Evolutionary conservation across 1,140 invertebrate species (phyloP).

Genomic region (Asbolus verrucosus): DNA sequence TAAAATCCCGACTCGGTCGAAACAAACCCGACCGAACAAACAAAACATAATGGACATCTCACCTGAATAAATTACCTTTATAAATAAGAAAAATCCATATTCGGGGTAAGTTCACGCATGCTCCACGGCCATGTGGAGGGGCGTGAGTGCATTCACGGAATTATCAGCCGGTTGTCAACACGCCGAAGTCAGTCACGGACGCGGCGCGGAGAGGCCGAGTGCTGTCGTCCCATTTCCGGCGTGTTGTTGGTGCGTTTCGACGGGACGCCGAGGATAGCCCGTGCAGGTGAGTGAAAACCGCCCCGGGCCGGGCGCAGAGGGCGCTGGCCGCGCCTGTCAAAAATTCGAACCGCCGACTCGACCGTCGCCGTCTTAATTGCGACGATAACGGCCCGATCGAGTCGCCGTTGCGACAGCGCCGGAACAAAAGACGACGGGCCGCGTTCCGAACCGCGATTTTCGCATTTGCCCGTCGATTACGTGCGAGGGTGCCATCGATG

Average conservation of each 20-base stretch:
- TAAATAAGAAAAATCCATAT: conserved; percentile 46
- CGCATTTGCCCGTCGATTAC: not conserved
- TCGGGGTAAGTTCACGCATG: conserved; percentile 31
- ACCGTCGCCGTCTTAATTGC: not conserved
- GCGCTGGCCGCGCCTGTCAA: not conserved
- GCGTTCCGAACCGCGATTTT: not conserved
- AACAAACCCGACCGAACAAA: conserved; percentile 1
- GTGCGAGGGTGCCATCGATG: not conserved
- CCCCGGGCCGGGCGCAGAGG: not conserved
- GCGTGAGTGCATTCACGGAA: conserved; percentile 43
- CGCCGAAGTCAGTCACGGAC: conserved; percentile 28
- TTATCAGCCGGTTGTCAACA: conserved; percentile 40
- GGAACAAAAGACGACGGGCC: not conserved
- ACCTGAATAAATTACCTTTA: conserved; percentile 39
- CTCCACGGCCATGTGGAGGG: conserved; percentile 42
- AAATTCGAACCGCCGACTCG: not conserved
- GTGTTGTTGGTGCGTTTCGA: conserved; percentile 5
- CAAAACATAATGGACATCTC: conserved; percentile 17
- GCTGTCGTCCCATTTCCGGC: conserved; percentile 11
- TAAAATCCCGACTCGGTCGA: not conserved
- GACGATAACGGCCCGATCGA: not conserved
- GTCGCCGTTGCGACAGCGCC: not conserved
- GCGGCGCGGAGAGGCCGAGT: not conserved
- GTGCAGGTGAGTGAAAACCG: not conserved
- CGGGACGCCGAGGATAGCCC: not conserved